Evolutionary conservation across 2,113 vertebrate genomes (phyloP).

Genomic region (Castor canadensis): DNA sequence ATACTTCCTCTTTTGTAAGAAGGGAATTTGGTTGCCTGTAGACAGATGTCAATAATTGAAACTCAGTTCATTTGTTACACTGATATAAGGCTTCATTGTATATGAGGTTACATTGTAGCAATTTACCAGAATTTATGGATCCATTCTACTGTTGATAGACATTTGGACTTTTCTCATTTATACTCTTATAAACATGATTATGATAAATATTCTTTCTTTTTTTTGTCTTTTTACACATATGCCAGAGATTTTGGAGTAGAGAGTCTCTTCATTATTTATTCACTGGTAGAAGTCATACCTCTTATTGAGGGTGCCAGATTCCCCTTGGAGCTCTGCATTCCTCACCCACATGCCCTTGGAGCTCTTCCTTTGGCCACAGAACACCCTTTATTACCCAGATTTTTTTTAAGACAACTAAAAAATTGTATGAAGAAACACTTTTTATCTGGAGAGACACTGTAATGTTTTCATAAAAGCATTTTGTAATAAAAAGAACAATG

Average conservation of each 20-base stretch:
- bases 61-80: background rate
- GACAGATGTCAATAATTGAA: background rate
- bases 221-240: background rate
- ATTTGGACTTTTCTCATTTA: conserved; percentile 1
- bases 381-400: background rate
- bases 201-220: background rate
- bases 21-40: background rate
- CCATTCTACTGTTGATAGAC: background rate
- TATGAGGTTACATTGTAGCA: background rate
- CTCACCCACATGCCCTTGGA: background rate
- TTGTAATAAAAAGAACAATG: conserved; percentile 2
- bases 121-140: background rate
- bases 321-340: background rate
- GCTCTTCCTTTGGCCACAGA: background rate
- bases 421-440: background rate
- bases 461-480: background rate
- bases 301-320: background rate
- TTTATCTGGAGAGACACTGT: background rate
- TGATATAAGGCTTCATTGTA: background rate
- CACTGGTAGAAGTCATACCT: background rate
- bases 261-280: conserved; percentile 2
- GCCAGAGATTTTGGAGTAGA: background rate
- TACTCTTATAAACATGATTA: background rate
- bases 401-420: background rate
- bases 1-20: background rate